A percentile compares a stretch with the other conserved stretches of the same genome.
These are phyloP conservation scores for Labroides dimidiatus DNA, from an alignment of 2,797 vertebrate genomes.

Conservation along the genomic window DNA sequence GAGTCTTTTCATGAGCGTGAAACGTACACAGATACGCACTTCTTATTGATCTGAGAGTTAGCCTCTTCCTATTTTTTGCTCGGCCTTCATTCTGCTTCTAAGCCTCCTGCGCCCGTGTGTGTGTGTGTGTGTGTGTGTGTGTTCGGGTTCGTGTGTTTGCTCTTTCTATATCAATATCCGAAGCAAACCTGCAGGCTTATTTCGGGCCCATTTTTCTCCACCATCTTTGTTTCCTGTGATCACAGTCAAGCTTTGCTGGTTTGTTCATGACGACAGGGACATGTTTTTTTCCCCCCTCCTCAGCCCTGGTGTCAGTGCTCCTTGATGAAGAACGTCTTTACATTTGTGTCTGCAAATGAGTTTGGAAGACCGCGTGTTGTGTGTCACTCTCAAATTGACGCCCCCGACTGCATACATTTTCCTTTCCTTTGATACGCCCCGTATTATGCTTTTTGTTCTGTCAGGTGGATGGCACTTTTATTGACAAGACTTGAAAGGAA, in stretches of 20 bases:
- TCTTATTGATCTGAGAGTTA: constrained; percentile 65
- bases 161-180: constrained; percentile 43
- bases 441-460: constrained; percentile 74
- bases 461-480: constrained; percentile 67
- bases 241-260: constrained; percentile 49
- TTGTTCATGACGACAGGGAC: constrained; percentile 53
- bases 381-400: constrained; percentile 68
- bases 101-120: neutral
- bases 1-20: constrained; percentile 39
- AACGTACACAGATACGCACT: constrained; percentile 60
- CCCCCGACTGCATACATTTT: constrained; percentile 62
- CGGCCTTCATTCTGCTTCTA: constrained; percentile 40
- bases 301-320: constrained; percentile 41
- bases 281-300: constrained; percentile 25
- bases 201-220: constrained; percentile 50
- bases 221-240: constrained; percentile 69
- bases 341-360: constrained; percentile 64
- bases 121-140: constrained; percentile 3
- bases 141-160: neutral
- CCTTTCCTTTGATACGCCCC: constrained; percentile 66
- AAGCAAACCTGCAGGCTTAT: constrained; percentile 61
- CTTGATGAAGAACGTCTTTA: constrained; percentile 51
- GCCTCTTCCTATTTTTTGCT: constrained; percentile 37
- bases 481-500: constrained; percentile 71
- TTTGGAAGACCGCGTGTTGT: constrained; percentile 51